Evolutionary conservation across 2,888 invertebrate genomes (phyloP).

Genomic region (Meiosimyza platycephala): DNA sequence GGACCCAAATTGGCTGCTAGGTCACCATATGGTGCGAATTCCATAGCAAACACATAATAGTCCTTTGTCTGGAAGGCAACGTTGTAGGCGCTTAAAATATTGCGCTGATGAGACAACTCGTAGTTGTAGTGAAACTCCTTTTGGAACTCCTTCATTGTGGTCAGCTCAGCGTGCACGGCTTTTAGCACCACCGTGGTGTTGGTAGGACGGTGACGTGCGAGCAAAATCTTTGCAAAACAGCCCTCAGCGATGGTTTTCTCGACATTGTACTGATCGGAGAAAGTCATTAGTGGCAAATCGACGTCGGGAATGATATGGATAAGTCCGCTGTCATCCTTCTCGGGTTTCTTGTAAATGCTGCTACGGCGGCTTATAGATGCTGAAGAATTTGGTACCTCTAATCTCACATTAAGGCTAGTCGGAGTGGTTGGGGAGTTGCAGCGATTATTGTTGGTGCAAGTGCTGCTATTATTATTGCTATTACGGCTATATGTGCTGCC

Average conservation of each 20-base stretch:
- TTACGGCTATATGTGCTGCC: slow-evolving; percentile 63
- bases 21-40: slow-evolving; percentile 79
- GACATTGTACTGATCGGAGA: slow-evolving; percentile 74
- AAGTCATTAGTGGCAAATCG: slow-evolving; percentile 69
- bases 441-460: slow-evolving; percentile 59
- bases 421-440: slow-evolving; percentile 61
- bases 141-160: slow-evolving; percentile 74
- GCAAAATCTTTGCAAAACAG: slow-evolving; percentile 76
- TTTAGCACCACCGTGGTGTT: slow-evolving; percentile 78
- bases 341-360: slow-evolving; percentile 66
- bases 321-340: slow-evolving; percentile 65
- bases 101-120: slow-evolving; percentile 81
- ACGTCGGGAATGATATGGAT: slow-evolving; percentile 71
- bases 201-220: slow-evolving; percentile 72
- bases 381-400: slow-evolving; percentile 55
- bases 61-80: slow-evolving; percentile 71
- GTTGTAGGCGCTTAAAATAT: slow-evolving; percentile 80
- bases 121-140: slow-evolving; percentile 83
- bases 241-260: slow-evolving; percentile 76
- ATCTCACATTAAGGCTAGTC: slow-evolving; percentile 54
- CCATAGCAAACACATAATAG: slow-evolving; percentile 75
- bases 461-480: slow-evolving; percentile 64
- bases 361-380: slow-evolving; percentile 63
- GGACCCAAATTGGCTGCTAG: slow-evolving; percentile 73
- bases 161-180: slow-evolving; percentile 73